A percentile compares a stretch with the other conserved stretches of the same genome.
phyloP scores from a whole-genome alignment of 2,888 invertebrate genomes.

The Heliconius hortense region DNA sequence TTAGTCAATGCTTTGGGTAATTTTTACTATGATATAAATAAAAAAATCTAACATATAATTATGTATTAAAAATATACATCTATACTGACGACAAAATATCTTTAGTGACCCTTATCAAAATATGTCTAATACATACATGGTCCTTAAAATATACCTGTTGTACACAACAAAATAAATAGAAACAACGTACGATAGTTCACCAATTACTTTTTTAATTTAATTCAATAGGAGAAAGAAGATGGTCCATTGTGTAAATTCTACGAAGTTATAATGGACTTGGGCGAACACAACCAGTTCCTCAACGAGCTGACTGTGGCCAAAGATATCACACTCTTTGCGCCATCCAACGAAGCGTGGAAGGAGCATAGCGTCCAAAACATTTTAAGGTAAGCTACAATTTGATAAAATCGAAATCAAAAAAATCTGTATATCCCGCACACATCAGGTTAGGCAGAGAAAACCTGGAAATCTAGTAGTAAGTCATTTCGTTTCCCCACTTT shows the following conservation, averaged over 20 bases:
- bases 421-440: too few species aligned
- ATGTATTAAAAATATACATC: background rate
- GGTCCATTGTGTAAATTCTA: slow-evolving; percentile 90
- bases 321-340: slow-evolving; percentile 93
- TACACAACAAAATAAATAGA: background rate
- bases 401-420: too few species aligned
- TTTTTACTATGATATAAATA: background rate
- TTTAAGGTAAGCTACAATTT: slow-evolving; percentile 74
- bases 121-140: background rate
- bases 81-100: background rate
- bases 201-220: background rate
- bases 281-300: slow-evolving; percentile 86
- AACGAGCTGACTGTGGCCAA: slow-evolving; percentile 85
- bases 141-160: background rate
- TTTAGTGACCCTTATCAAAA: background rate
- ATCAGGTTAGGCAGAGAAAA: background rate
- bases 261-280: slow-evolving; percentile 89
- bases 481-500: background rate
- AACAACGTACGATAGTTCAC: background rate
- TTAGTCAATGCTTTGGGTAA: too few species aligned
- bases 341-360: slow-evolving; percentile 93
- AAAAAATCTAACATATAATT: background rate
- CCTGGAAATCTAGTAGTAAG: too few species aligned
- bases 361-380: slow-evolving; percentile 88
- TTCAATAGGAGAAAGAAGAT: slow-evolving; percentile 72